A percentile compares a stretch with the other conserved stretches of the same genome.
Evolutionary conservation across 2,888 invertebrate genomes (phyloP).

Genomic region (Andrena fulva): DNA sequence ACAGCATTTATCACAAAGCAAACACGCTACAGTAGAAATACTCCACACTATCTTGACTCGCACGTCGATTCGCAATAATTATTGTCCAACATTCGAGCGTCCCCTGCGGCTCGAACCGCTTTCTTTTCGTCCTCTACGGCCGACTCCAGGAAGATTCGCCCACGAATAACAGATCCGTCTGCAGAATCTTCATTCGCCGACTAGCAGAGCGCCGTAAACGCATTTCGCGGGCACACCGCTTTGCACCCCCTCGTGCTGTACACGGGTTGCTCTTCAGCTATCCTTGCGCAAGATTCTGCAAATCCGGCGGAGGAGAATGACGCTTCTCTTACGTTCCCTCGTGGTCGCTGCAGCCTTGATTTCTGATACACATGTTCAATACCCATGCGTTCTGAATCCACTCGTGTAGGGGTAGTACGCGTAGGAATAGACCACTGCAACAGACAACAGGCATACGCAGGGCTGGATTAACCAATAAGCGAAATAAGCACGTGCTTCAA

Average conservation of each 20-base stretch:
- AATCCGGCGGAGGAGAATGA: background rate
- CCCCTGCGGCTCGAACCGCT: constrained; percentile 24
- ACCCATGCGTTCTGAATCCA: constrained; percentile 2
- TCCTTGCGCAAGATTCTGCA: background rate
- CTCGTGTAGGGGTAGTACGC: constrained; percentile 64
- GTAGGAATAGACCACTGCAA: constrained; percentile 76
- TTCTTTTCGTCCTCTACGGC: constrained; percentile 27
- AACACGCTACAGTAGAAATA: background rate
- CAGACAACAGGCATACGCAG: constrained; percentile 43
- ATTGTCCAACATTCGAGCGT: constrained; percentile 5
- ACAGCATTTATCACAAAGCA: constrained; percentile 38
- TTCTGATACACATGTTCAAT: background rate
- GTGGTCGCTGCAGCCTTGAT: background rate
- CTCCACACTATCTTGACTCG: constrained; percentile 4
- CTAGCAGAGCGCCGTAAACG: constrained; percentile 22
- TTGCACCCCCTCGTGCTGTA: background rate
- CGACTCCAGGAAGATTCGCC: constrained; percentile 11
- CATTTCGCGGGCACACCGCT: background rate
- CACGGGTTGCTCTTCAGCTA: background rate
- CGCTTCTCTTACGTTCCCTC: background rate
- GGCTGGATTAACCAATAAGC: background rate
- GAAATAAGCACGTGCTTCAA: background rate
- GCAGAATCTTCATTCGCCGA: constrained; percentile 1
- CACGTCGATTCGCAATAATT: background rate
- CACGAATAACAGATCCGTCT: background rate